A percentile compares a stretch with the other conserved stretches of the same genome.
Evolutionary conservation across 1,140 invertebrate species (phyloP).

Genomic region (Tribolium castaneum): DNA sequence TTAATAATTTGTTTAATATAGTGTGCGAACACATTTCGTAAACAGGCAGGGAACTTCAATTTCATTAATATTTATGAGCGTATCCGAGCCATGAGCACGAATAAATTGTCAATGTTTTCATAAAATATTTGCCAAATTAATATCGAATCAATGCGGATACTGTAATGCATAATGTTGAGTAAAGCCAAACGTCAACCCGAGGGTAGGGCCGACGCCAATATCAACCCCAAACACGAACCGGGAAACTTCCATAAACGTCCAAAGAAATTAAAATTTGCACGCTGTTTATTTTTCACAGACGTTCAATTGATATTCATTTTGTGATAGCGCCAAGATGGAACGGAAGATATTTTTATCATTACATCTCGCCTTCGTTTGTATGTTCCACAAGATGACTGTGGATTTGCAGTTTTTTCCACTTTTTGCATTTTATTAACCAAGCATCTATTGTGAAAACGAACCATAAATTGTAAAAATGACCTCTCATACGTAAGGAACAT

Average conservation of each 20-base stretch:
- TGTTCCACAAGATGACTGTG: not conserved
- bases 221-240: constrained; percentile 12
- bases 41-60: constrained; percentile 57
- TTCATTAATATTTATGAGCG: constrained; percentile 61
- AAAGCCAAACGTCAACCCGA: constrained; percentile 28
- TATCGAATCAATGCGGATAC: constrained; percentile 59
- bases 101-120: constrained; percentile 62
- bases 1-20: constrained; percentile 46
- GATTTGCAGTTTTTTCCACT: not conserved
- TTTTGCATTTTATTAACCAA: constrained; percentile 10
- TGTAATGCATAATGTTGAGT: constrained; percentile 58
- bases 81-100: constrained; percentile 58
- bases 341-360: not conserved
- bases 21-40: constrained; percentile 55
- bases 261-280: constrained; percentile 12
- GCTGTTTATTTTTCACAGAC: not conserved
- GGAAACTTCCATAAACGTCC: constrained; percentile 22
- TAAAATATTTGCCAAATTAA: constrained; percentile 62
- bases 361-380: not conserved
- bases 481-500: not conserved
- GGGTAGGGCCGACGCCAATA: constrained; percentile 6
- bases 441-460: constrained; percentile 4
- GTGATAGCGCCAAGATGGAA: not conserved
- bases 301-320: not conserved
- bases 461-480: constrained; percentile 9